Conservation (phyloP, 2,113 vertebrate genomes). For the Spermophilus dauricus region DNA sequence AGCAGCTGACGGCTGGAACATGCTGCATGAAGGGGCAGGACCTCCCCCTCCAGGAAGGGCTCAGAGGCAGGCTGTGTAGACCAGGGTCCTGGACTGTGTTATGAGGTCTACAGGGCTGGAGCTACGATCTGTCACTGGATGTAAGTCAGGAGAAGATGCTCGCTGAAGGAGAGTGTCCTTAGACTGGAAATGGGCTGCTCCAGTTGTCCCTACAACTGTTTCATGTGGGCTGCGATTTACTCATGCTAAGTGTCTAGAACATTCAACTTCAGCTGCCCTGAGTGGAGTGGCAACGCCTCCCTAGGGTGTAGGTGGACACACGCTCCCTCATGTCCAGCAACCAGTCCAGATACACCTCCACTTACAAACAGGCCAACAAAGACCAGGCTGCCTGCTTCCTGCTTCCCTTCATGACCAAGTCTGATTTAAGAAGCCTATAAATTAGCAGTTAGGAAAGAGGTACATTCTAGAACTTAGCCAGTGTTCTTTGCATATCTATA, state of each 20-base stretch:
- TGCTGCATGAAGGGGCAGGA: fast-evolving
- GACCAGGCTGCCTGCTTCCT: not conserved
- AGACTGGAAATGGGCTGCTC: fast-evolving
- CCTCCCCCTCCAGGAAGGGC: not conserved
- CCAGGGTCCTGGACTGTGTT: too few relatives aligned
- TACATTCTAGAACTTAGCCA: not conserved
- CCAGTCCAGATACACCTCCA: not conserved
- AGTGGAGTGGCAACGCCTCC: too few relatives aligned
- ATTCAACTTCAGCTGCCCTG: not conserved
- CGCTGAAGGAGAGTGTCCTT: not conserved
- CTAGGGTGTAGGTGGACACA: fast-evolving
- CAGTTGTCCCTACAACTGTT: too few relatives aligned
- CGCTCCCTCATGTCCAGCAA: fast-evolving
- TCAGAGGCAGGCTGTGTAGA: too few relatives aligned
- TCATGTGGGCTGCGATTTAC: too few relatives aligned
- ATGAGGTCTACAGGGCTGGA: not conserved
- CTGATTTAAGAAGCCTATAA: not conserved
- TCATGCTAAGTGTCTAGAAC: not conserved
- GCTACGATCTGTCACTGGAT: too few relatives aligned
- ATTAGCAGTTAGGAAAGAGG: not conserved
- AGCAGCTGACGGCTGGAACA: fast-evolving
- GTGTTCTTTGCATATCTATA: not conserved
- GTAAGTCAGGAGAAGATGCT: not conserved
- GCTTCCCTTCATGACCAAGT: too few relatives aligned
- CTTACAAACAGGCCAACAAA: not conserved